These are phyloP conservation scores for Glomeris maerens DNA, from an alignment of 1,140 invertebrate genomes.

Conservation along the genomic window DNA sequence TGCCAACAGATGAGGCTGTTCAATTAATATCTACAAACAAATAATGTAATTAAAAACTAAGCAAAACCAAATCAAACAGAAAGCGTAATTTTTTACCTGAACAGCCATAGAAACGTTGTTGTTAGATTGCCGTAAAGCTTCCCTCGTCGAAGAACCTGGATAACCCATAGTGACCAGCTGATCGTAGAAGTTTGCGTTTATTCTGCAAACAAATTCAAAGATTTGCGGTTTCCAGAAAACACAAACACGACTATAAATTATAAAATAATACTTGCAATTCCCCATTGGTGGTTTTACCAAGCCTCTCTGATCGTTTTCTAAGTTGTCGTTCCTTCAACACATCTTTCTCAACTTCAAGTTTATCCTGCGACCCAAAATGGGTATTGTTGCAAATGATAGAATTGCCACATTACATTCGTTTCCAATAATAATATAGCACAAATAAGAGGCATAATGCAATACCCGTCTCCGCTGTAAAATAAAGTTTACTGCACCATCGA, in stretches of 20 bases:
- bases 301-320: conserved; percentile 20
- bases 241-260: conserved; percentile 2
- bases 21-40: neutral
- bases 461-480: conserved; percentile 41
- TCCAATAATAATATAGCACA: too few relatives aligned
- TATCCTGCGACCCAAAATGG: conserved; percentile 35
- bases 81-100: conserved; percentile 31
- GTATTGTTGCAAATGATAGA: too few relatives aligned
- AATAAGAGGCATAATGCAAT: too few relatives aligned
- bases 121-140: conserved; percentile 45
- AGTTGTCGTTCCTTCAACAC: conserved; percentile 30
- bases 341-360: conserved; percentile 35
- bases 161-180: conserved; percentile 51
- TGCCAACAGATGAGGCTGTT: neutral
- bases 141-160: conserved; percentile 35
- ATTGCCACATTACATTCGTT: too few relatives aligned
- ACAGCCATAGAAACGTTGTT: conserved; percentile 50
- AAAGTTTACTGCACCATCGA: conserved; percentile 44
- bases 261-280: conserved; percentile 26
- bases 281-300: conserved; percentile 35
- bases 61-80: conserved; percentile 16
- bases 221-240: too few relatives aligned
- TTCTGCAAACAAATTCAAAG: conserved; percentile 28
- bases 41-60: neutral
- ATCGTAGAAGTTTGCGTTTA: conserved; percentile 38